phyloP scores from a whole-genome alignment of 2,113 vertebrate genomes.

The Nanorana parkeri region DNA sequence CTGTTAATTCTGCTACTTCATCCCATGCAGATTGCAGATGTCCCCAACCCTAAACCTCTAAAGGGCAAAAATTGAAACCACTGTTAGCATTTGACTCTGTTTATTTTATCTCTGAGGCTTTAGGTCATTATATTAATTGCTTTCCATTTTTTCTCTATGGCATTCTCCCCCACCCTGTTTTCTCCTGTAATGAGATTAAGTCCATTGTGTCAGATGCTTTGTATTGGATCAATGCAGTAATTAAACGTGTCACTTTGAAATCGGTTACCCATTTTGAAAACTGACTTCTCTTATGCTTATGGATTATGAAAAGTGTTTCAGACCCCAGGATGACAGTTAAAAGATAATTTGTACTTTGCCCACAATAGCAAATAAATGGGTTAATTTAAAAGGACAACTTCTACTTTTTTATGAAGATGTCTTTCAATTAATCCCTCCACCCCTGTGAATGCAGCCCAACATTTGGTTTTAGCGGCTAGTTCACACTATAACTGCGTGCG shows the following conservation, averaged over 20 bases:
- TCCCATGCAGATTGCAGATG: not conserved
- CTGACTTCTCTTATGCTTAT: too few relatives aligned
- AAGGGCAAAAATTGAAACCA: constrained; percentile 43
- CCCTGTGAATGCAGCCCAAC: too few relatives aligned
- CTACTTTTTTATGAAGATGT: too few relatives aligned
- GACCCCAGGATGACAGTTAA: too few relatives aligned
- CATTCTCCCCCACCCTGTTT: not conserved
- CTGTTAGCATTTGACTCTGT: constrained; percentile 55
- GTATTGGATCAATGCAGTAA: not conserved
- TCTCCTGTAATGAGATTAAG: constrained; percentile 17
- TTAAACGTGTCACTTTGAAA: not conserved
- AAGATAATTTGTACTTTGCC: too few relatives aligned
- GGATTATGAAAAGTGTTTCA: too few relatives aligned
- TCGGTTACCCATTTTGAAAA: too few relatives aligned
- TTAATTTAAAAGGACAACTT: too few relatives aligned
- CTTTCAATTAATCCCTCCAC: too few relatives aligned
- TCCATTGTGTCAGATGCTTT: not conserved
- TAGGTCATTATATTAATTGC: constrained; percentile 60
- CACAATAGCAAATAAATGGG: too few relatives aligned
- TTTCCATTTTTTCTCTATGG: not conserved
- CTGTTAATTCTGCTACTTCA: not conserved
- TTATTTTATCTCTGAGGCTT: constrained; percentile 57
- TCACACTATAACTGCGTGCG: too few relatives aligned
- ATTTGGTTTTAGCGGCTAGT: too few relatives aligned
- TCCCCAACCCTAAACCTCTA: not conserved